Conservation (phyloP, 1,140 invertebrate species). For the Panagrolaimus sp. region DNA sequence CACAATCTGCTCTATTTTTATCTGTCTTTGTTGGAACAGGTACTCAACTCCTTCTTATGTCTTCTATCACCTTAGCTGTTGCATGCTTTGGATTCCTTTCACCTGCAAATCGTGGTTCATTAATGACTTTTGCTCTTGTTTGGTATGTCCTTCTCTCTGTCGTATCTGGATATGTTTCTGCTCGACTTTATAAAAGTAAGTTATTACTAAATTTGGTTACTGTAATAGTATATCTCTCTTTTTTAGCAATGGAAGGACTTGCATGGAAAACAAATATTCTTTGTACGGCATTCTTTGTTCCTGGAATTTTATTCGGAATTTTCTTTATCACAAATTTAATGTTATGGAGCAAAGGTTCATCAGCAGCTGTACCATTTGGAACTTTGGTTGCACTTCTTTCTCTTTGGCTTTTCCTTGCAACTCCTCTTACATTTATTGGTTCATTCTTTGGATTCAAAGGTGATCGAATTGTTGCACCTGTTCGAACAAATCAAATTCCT, state of each 20-base stretch:
- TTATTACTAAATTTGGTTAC: constrained; percentile 12
- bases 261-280: constrained; percentile 97
- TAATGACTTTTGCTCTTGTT: constrained; percentile 85
- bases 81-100: constrained; percentile 95
- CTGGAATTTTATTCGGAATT: constrained; percentile 83
- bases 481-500: constrained; percentile 96
- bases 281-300: constrained; percentile 86
- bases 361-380: constrained; percentile 83
- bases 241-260: constrained; percentile 69
- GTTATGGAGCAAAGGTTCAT: constrained; percentile 86
- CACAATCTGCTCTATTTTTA: constrained; percentile 89
- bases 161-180: constrained; percentile 88
- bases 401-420: constrained; percentile 94
- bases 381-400: constrained; percentile 92
- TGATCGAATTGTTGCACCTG: constrained; percentile 81
- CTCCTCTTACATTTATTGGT: constrained; percentile 92
- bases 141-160: constrained; percentile 89
- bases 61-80: constrained; percentile 74
- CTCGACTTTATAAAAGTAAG: constrained; percentile 86
- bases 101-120: constrained; percentile 89
- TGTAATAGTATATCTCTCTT: constrained; percentile 11
- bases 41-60: constrained; percentile 75
- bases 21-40: constrained; percentile 90
- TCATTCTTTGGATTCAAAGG: constrained; percentile 97
- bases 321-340: constrained; percentile 95